phyloP scores from a whole-genome alignment of 2,797 vertebrate genomes.

The Lophotriccus pileatus region DNA sequence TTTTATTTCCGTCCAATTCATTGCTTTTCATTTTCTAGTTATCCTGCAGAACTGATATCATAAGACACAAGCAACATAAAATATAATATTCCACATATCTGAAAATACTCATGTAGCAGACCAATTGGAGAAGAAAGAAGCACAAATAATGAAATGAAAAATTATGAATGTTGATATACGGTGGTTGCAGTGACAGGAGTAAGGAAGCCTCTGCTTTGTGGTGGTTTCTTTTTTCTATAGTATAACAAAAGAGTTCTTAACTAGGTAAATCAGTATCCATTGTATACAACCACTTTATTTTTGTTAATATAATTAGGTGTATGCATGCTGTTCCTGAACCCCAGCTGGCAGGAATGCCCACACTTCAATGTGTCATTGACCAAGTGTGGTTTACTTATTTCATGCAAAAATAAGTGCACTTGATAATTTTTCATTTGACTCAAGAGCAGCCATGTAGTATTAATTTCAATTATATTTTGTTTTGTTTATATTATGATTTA shows the following conservation, averaged over 20 bases:
- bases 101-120: neutral
- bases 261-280: neutral
- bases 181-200: neutral
- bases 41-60: neutral
- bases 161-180: rapidly evolving
- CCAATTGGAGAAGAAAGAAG: neutral
- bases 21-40: neutral
- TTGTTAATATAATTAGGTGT: neutral
- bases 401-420: neutral
- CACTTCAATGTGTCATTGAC: neutral
- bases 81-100: rapidly evolving
- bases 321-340: neutral
- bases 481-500: neutral
- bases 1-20: neutral
- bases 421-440: neutral
- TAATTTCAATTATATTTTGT: neutral
- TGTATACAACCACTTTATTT: neutral
- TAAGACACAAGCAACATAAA: rapidly evolving
- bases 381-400: neutral
- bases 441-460: neutral
- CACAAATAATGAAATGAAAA: neutral
- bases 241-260: neutral
- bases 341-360: neutral
- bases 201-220: neutral
- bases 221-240: neutral